Base-by-base conservation (phyloP, 2,888 invertebrate species). In the Caprella mutica region DNA sequence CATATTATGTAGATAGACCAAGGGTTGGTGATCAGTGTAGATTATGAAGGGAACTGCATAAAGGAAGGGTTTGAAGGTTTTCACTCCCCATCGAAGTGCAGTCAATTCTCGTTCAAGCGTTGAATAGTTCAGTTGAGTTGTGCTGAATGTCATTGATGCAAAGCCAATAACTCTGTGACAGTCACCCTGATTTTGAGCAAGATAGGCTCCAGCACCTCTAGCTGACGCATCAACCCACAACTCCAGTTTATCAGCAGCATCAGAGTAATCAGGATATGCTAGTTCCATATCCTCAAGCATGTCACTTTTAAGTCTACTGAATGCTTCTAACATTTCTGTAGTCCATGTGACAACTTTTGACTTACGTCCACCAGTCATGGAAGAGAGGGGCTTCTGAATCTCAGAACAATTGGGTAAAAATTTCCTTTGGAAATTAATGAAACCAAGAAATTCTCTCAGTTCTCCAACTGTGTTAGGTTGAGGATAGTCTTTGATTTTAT, bases 361-460 rank as follows among this genome's bases (percentile, higher is more conserved):
- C 17, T 55, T 26, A 17, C 40, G 21, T n/a, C n/a, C 26, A 39
- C 46, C 21, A 33, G 58, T 51, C 38, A 21, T 3, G 14, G n/a
- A n/a, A 3, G 48, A 29, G 8, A 48, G 19, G 12, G 27, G 48
- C 27, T 48, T 38, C 12, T 48, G 38, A 14, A 48, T 51, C 8
- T 30, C 44, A 21, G 39, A 26, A 30, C 39, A 59, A 4, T 38
- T 8, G 9, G 17, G 23, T 3, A 59, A 59, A 17, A 63, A 66
- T 17, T 48, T 56, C 24, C 66, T 24, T 27, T 61, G 67, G 33
- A 66, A 65, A 3, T 17, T 17, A 3, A 26, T 19, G 3, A 58
- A 23, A 4, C 65, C 66, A 5, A 67, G 40, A 43, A 66, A 66
- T 6, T 44, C 19, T 29, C 48, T 43, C 2, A 65, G 26, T 51